Conservation (phyloP, 2,113 vertebrate genomes). For the Ochotona curzoniae region DNA sequence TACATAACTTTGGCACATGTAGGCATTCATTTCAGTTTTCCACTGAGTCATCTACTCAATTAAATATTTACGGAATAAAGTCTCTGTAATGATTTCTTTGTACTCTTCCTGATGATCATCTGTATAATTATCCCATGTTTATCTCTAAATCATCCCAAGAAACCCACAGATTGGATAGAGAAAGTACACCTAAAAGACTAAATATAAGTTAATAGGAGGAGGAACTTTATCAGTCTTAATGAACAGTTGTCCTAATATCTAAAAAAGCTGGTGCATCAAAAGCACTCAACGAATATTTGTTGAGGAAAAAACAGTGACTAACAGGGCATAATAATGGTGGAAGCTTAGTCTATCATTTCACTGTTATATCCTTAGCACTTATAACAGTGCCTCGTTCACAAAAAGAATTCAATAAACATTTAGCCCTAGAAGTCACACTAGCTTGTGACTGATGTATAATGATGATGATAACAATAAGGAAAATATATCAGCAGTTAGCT, state of each 20-base stretch:
- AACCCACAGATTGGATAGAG: neutral
- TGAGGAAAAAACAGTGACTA: neutral
- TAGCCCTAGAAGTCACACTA: neutral
- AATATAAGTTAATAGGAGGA: neutral
- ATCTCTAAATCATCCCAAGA: neutral
- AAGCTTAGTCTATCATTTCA: conserved; percentile 23
- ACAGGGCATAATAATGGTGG: neutral
- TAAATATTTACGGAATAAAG: conserved; percentile 27
- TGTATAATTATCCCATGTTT: neutral
- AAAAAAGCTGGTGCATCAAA: neutral
- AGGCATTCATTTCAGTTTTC: conserved; percentile 7
- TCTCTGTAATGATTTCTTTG: neutral
- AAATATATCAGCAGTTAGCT: neutral
- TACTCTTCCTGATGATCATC: neutral
- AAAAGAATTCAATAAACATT: conserved; percentile 23
- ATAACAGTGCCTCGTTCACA: neutral
- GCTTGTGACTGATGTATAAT: neutral
- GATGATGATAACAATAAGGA: neutral
- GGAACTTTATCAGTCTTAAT: conserved; percentile 6
- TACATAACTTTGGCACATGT: neutral
- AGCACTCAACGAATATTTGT: neutral
- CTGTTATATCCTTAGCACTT: neutral
- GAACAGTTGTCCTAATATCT: neutral
- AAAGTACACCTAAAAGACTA: conserved; percentile 12
- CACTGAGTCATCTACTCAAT: neutral